Percentiles rank a stretch among this genome's conserved stretches.
Conservation (phyloP, 2,113 vertebrate species). For the Dicentrarchus labrax region DNA sequence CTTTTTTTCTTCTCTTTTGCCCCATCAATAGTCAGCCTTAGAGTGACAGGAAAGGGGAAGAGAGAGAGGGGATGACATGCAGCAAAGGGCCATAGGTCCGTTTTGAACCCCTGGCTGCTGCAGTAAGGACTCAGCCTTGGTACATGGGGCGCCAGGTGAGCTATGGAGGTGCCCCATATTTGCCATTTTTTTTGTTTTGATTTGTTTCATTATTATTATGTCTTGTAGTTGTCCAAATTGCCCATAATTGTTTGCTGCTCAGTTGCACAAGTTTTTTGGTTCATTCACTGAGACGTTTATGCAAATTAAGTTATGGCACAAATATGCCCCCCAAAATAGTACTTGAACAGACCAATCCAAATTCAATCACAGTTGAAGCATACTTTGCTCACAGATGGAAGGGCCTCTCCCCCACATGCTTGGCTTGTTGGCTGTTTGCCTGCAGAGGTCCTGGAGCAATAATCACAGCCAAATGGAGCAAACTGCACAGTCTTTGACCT, state of each 20-base stretch:
- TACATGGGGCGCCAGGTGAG: no score
- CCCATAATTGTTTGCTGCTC: constrained; percentile 29
- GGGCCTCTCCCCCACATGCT: constrained; percentile 33
- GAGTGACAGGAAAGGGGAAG: no score
- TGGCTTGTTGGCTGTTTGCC: constrained; percentile 24
- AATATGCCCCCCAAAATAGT: constrained; percentile 36
- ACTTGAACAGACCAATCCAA: constrained; percentile 16
- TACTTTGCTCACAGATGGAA: constrained; percentile 52
- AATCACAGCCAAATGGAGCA: constrained; percentile 46
- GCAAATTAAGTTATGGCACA: constrained; percentile 41
- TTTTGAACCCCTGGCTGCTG: no score
- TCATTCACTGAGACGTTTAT: constrained; percentile 32
- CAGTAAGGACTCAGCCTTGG: no score
- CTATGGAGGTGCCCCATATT: not conserved
- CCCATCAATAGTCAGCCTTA: no score
- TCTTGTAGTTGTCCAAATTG: constrained; percentile 24
- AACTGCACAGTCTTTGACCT: constrained; percentile 7
- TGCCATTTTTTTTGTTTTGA: not conserved
- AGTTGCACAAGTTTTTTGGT: constrained; percentile 16
- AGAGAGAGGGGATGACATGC: no score
- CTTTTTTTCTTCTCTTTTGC: constrained; percentile 2
- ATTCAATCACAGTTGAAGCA: constrained; percentile 45
- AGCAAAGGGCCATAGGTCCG: no score
- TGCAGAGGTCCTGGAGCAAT: constrained; percentile 45
- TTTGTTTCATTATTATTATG: constrained; percentile 1